Evolutionary conservation across 2,888 invertebrate genomes (phyloP).

Genomic region (Nineta flava): DNA sequence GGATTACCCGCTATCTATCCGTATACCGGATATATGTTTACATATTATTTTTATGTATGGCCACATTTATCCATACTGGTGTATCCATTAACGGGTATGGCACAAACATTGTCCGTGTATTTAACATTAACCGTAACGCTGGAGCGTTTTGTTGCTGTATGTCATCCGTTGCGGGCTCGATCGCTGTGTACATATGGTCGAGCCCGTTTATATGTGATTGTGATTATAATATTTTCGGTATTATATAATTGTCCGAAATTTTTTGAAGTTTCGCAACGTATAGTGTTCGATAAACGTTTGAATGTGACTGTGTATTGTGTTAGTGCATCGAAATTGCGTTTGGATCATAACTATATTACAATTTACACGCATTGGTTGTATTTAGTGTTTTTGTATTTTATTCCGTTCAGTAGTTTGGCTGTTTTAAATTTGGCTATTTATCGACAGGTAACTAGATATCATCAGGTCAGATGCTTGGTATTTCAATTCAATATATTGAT

Average conservation of each 20-base stretch:
- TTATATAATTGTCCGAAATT: slow-evolving; percentile 75
- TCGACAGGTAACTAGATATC: slow-evolving; percentile 56
- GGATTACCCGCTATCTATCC: slow-evolving; percentile 75
- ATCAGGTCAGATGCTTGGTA: too few relatives aligned
- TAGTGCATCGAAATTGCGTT: slow-evolving; percentile 48
- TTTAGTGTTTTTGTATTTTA: slow-evolving; percentile 81
- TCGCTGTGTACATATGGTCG: slow-evolving; percentile 81
- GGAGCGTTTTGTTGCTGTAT: slow-evolving; percentile 89
- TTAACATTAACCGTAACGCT: slow-evolving; percentile 78
- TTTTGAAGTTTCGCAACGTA: slow-evolving; percentile 42
- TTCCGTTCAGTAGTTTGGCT: slow-evolving; percentile 79
- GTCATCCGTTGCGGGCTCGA: slow-evolving; percentile 75
- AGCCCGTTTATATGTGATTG: slow-evolving; percentile 69
- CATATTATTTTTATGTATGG: slow-evolving; percentile 63
- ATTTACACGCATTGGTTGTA: slow-evolving; percentile 92
- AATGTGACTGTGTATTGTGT: slow-evolving; percentile 54
- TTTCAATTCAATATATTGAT: too few relatives aligned
- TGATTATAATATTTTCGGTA: slow-evolving; percentile 63
- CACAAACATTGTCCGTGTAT: slow-evolving; percentile 90
- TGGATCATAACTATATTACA: slow-evolving; percentile 56
- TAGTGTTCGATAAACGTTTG: slow-evolving; percentile 27
- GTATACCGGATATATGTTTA: slow-evolving; percentile 59
- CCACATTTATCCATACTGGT: slow-evolving; percentile 66
- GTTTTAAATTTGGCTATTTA: slow-evolving; percentile 85
- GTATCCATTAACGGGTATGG: slow-evolving; percentile 71